Base-by-base conservation (phyloP, 2,888 invertebrate genomes). In the Cosmia pyralina region DNA sequence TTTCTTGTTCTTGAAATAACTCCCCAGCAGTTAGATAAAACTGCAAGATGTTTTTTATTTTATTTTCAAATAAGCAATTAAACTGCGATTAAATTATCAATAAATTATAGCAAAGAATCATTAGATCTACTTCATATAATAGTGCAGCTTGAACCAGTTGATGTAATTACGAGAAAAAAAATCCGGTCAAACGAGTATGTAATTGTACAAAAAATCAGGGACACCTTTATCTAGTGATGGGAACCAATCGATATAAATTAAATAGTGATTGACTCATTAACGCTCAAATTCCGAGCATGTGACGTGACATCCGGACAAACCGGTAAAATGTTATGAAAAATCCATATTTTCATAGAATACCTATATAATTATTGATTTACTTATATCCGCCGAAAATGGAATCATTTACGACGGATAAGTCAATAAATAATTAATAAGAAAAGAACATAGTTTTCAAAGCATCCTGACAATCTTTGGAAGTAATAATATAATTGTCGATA, bases 161-260 rank as follows among this genome's bases (percentile, higher is more conserved):
- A 73, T 75, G 83, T 88, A 77, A 87, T 86, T 85, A 85, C 58
- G 57, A 72, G 72, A 69, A 81, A 76, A n/a, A 86, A 89, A 86
- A 87, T 73, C 89, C 83, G 55, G 90, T 86, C 68, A 46, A 77
- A 86, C 89, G 59, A 80, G 88, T 85, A 69, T 53, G 73, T 78
- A 77, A 72, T 83, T 83, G 86, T 78, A 84, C 79, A 88, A 90
- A 90, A 89, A 90, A 80, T 84, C 83, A 79, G 84, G 77, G 82
- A 85, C 84, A 85, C 75, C 75, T 86, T 85, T 86, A 84, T 84
- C 77, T 87, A 82, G 79, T 81, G 83, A 87, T 83, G 87, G 86
- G 86, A 88, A 87, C 85, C 73, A 75, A 81, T 79, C 85, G 85
- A 83, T 86, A 79, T 83, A 76, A 82, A 84, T 85, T 79, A 77